Conservation (phyloP, 2,113 vertebrate species). For the Ictalurus punctatus region DNA sequence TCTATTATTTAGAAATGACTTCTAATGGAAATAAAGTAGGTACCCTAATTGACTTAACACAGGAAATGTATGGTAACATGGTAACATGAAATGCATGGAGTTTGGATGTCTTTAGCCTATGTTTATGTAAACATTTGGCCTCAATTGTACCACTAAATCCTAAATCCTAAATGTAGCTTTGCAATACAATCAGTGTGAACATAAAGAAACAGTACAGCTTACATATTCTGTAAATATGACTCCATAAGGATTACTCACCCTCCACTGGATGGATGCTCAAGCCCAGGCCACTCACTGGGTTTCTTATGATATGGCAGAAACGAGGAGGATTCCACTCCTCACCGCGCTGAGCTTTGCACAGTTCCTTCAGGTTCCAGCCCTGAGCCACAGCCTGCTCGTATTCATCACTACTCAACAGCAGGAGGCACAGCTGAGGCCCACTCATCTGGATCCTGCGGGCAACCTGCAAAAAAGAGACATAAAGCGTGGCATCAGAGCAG, state of each 20-base stretch:
- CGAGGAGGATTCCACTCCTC: constrained; percentile 68
- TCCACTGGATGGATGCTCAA: constrained; percentile 67
- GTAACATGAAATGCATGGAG: not conserved
- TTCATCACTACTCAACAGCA: constrained; percentile 68
- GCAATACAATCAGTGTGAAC: not conserved
- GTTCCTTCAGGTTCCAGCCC: constrained; percentile 57
- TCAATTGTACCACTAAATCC: not conserved
- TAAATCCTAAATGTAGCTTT: not conserved
- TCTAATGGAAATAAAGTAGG: not conserved
- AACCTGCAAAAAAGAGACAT: constrained; percentile 70
- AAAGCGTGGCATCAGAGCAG: not conserved
- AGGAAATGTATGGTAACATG: not conserved
- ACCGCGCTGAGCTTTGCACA: constrained; percentile 60
- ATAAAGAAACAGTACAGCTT: not conserved
- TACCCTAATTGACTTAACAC: not conserved
- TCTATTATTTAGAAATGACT: not conserved
- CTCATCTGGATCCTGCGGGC: constrained; percentile 80
- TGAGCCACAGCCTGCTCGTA: constrained; percentile 65
- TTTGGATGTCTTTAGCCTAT: not conserved
- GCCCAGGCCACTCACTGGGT: constrained; percentile 73
- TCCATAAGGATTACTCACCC: constrained; percentile 52
- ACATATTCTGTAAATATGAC: not conserved
- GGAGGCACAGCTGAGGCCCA: constrained; percentile 78
- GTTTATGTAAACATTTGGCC: not conserved
- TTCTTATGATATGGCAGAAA: constrained; percentile 77